These are phyloP conservation scores for Enteromius thamalakanensis DNA, from an alignment of 2,797 vertebrate genomes.

Conservation along the genomic window DNA sequence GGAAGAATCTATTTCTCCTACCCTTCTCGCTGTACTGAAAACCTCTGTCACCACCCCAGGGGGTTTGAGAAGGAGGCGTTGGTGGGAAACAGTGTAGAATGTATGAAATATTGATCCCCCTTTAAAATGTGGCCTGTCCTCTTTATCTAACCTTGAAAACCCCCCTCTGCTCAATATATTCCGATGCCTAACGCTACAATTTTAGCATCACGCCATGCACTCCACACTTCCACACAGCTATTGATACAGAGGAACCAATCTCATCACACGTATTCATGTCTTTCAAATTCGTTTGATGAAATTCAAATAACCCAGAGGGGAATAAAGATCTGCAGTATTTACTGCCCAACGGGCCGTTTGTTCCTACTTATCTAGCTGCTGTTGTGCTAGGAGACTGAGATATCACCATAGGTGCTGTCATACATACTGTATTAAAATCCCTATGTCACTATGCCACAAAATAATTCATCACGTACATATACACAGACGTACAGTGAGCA, in stretches of 20 bases:
- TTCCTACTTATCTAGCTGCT: constrained; percentile 53
- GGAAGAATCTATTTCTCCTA: constrained; percentile 25
- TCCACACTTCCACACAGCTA: background rate
- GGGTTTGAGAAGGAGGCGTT: constrained; percentile 2
- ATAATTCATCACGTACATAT: constrained; percentile 38
- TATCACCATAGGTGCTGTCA: constrained; percentile 46
- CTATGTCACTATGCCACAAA: constrained; percentile 36
- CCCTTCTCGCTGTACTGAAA: constrained; percentile 5
- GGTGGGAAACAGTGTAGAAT: constrained; percentile 16
- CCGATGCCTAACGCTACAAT: constrained; percentile 21
- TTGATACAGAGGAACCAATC: constrained; percentile 27
- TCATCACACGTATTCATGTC: background rate
- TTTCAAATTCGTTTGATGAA: background rate
- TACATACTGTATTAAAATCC: constrained; percentile 43
- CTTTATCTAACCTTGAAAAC: constrained; percentile 21
- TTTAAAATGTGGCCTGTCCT: constrained; percentile 22
- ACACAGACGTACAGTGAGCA: background rate
- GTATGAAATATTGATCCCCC: constrained; percentile 31
- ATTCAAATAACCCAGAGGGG: constrained; percentile 28
- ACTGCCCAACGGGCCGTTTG: constrained; percentile 45
- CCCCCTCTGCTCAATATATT: constrained; percentile 1
- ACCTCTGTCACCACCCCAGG: constrained; percentile 31
- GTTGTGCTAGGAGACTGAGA: constrained; percentile 36
- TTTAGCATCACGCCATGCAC: constrained; percentile 7
- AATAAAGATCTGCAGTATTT: constrained; percentile 39